These are phyloP conservation scores for Helostoma temminkii DNA, from an alignment of 2,797 vertebrate genomes.

Conservation along the genomic window DNA sequence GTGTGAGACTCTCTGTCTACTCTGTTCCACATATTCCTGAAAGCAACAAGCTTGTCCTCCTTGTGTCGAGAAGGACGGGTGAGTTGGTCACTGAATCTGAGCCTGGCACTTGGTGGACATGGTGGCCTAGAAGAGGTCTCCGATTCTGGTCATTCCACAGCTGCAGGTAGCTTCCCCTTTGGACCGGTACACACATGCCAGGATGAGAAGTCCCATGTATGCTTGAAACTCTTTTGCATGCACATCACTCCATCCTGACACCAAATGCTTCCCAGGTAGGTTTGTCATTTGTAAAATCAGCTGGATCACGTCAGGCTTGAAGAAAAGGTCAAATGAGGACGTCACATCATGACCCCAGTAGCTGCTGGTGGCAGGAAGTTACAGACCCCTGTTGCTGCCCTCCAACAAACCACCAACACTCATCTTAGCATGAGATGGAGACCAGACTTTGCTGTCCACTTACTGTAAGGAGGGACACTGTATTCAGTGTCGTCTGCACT, in stretches of 20 bases:
- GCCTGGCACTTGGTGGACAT: neutral
- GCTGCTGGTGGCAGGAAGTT: too few species aligned
- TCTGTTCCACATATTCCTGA: neutral
- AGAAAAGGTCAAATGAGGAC: conserved; percentile 8
- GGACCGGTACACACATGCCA: conserved; percentile 3
- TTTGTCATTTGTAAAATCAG: conserved; percentile 2
- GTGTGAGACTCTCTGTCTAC: neutral
- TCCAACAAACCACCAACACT: too few species aligned
- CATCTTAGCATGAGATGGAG: neutral
- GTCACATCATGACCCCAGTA: neutral
- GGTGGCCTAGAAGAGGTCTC: neutral
- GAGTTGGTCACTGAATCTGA: neutral
- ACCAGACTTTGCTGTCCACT: neutral
- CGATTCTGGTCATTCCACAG: neutral
- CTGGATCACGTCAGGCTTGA: neutral
- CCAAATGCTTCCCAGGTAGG: neutral
- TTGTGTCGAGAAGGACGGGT: neutral
- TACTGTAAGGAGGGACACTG: neutral
- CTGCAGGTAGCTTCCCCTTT: neutral
- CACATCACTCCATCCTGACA: neutral
- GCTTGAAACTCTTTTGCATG: neutral
- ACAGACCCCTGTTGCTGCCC: too few species aligned
- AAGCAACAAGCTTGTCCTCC: neutral
- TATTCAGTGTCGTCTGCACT: neutral
- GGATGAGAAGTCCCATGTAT: conserved; percentile 1